Evolutionary conservation across 2,113 vertebrate genomes (phyloP).

Genomic region (Elanus axillaris): DNA sequence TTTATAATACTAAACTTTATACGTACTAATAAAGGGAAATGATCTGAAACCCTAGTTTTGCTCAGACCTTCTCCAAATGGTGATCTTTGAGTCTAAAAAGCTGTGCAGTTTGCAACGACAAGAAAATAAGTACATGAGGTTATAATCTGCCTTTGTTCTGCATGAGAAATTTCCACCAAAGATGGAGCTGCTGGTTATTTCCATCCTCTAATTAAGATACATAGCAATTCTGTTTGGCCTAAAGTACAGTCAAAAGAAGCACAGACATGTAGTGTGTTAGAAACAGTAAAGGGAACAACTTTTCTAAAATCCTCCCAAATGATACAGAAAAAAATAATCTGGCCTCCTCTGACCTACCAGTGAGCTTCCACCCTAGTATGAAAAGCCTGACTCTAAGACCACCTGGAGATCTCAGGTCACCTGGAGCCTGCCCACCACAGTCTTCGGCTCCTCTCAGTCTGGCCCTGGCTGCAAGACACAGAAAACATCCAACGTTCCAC

Average conservation of each 20-base stretch:
- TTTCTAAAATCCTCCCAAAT: not conserved
- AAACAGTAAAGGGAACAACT: not conserved
- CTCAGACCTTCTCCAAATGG: not conserved
- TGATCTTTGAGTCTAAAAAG: not conserved
- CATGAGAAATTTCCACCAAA: not conserved
- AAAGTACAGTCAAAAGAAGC: not conserved
- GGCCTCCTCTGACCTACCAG: not conserved
- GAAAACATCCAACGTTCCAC: not conserved
- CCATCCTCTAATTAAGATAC: constrained; percentile 19
- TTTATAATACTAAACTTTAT: not conserved
- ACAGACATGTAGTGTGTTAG: not conserved
- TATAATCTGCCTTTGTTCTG: constrained; percentile 4
- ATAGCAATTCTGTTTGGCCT: not conserved
- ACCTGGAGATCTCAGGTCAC: not conserved
- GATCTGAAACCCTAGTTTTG: not conserved
- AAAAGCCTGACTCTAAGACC: not conserved
- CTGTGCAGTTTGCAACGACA: not conserved
- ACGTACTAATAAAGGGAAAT: not conserved
- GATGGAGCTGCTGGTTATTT: not conserved
- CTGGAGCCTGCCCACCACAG: not conserved
- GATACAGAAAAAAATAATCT: not conserved
- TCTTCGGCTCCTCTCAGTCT: not conserved
- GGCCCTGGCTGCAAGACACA: not conserved
- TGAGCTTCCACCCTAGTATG: not conserved
- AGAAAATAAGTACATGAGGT: constrained; percentile 7